Evolutionary conservation across 2,888 invertebrate species (phyloP).

Genomic region (Muschampia staudingeri): DNA sequence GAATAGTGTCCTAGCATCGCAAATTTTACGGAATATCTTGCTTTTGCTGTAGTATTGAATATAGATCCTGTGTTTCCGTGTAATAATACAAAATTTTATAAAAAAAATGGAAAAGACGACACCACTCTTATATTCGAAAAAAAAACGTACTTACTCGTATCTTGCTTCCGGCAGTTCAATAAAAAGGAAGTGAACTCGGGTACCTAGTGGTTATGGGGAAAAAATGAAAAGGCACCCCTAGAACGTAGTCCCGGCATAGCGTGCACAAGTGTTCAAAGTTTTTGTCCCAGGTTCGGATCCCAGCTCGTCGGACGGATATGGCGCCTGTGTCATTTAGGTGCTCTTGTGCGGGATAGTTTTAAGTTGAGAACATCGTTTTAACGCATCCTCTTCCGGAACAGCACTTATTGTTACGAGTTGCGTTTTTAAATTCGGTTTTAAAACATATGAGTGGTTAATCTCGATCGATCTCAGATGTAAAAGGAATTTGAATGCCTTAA

Average conservation of each 20-base stretch:
- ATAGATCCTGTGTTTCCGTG: neutral
- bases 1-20: no score
- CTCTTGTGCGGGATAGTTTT: slow-evolving; percentile 34
- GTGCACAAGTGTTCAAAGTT: slow-evolving; percentile 79
- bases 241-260: slow-evolving; percentile 73
- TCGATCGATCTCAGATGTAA: neutral
- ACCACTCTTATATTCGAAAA: neutral
- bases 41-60: no score
- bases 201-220: slow-evolving; percentile 71
- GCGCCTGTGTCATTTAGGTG: slow-evolving; percentile 40
- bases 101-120: slow-evolving; percentile 31
- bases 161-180: slow-evolving; percentile 78
- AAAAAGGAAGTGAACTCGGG: slow-evolving; percentile 79
- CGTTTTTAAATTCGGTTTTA: neutral
- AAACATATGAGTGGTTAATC: neutral
- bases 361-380: slow-evolving; percentile 24
- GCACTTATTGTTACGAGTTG: slow-evolving; percentile 11
- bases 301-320: slow-evolving; percentile 70
- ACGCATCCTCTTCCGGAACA: slow-evolving; percentile 39
- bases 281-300: slow-evolving; percentile 75
- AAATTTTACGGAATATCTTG: no score
- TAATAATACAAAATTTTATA: neutral
- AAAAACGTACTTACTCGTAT: slow-evolving; percentile 31
- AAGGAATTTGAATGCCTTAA: no score
- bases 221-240: slow-evolving; percentile 76